Evolutionary conservation across 2,797 vertebrate genomes (phyloP).

Genomic region (Anableps anableps): DNA sequence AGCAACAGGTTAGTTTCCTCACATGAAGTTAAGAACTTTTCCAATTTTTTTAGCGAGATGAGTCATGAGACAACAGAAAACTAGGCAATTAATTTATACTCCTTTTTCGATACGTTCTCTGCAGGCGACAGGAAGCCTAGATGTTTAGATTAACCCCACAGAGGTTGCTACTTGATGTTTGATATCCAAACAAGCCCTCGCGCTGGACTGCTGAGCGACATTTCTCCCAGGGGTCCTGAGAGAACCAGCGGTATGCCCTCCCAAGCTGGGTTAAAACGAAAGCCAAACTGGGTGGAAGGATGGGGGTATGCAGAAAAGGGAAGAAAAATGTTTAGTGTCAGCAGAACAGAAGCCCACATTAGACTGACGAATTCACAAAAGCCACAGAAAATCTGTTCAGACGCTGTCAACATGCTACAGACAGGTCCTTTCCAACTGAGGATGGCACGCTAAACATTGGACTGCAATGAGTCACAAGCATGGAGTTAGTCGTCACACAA

Average conservation of each 20-base stretch:
- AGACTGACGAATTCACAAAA: conserved; percentile 55
- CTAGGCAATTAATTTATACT: not conserved
- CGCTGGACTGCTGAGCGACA: conserved; percentile 57
- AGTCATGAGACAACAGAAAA: conserved; percentile 5
- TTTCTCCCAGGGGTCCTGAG: conserved; percentile 65
- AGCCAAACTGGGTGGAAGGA: conserved; percentile 31
- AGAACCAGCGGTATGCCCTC: conserved; percentile 65
- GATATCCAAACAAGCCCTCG: conserved; percentile 78
- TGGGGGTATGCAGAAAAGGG: conserved; percentile 47
- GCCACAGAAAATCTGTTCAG: conserved; percentile 59
- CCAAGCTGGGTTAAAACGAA: conserved; percentile 53
- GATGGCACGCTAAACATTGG: conserved; percentile 48
- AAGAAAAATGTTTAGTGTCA: conserved; percentile 64
- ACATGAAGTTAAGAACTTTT: conserved; percentile 40
- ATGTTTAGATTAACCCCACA: conserved; percentile 76
- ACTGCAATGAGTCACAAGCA: conserved; percentile 64
- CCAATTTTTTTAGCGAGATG: not conserved
- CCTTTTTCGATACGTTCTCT: not conserved
- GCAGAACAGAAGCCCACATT: conserved; percentile 60
- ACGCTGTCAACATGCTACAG: conserved; percentile 49
- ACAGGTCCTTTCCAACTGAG: conserved; percentile 62
- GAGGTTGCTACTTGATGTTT: conserved; percentile 76
- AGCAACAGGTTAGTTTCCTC: conserved; percentile 9
- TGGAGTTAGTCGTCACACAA: conserved; percentile 55
- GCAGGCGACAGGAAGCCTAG: conserved; percentile 70